Evolutionary conservation across 2,888 invertebrate genomes (phyloP), one percentile per base, ranked within the genome.

Genomic region (Lottia gigantea): DNA sequence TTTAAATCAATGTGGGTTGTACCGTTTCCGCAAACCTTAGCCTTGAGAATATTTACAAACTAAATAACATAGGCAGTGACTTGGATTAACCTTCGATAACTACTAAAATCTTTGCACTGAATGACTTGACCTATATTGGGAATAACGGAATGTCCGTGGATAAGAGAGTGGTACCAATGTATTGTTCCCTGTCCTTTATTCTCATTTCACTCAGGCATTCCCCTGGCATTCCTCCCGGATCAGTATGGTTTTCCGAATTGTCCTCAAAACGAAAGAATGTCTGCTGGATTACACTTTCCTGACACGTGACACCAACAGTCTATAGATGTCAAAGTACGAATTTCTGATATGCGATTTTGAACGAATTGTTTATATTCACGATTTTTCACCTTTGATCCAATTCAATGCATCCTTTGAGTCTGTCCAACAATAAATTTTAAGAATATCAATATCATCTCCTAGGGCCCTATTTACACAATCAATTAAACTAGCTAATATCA

Each of bases 301-400:
- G 49, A 49, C 6, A 15, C 15, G 14, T 49, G 49, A 12, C 15
- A 11, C 49, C 49, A 49, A 4, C 6, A 11, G 49, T 49, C 49
- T n/a, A 14, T 14, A n/a, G 49, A 15, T 49, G 49, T 49, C 3
- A 49, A 15, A n/a, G 0, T 49, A 49, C 49, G 49, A 14, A 49
- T 49, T n/a, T 49, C 49, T 49, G 49, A 49, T 49, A 49, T n/a
- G 14, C 15, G 49, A n/a, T 49, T 49, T 49, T 49, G 49, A 14
- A 49, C 11, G n/a, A 49, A 49, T 49, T 49, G 49, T 49, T 49
- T 49, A 49, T 49, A 49, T 49, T 49, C 49, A 49, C 49, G 49
- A n/a, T n/a, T 49, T 15, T 49, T n/a, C n/a, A n/a, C 49, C n/a
- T 14, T 14, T 4, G 15, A 49, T 49, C 49, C 49, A 14, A 49